Conservation (phyloP, 2,113 vertebrate genomes). For the Pelecanus crispus region DNA sequence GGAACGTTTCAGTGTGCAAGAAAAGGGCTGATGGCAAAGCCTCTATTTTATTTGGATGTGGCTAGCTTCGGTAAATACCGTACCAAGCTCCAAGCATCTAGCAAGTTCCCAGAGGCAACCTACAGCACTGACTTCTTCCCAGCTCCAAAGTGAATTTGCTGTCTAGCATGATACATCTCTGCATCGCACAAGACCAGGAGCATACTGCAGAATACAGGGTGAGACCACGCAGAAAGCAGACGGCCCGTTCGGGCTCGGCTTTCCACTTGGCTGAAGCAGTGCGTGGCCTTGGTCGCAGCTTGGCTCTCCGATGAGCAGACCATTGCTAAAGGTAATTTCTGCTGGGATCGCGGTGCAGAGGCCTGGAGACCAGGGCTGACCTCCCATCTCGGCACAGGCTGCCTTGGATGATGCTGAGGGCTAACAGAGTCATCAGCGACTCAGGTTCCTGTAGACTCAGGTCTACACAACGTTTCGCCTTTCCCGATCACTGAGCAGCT, state of each 20-base stretch:
- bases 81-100: not conserved
- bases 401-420: not conserved
- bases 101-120: not conserved
- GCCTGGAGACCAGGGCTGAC: not conserved
- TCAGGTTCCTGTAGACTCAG: not conserved
- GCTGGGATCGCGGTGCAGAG: not conserved
- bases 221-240: not conserved
- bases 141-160: not conserved
- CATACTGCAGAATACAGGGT: not conserved
- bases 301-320: accelerated
- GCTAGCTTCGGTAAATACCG: not conserved
- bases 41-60: not conserved
- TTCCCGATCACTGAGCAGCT: accelerated
- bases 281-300: not conserved
- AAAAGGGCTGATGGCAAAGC: not conserved
- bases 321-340: not conserved
- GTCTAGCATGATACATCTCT: not conserved
- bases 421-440: accelerated
- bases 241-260: accelerated
- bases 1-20: not conserved
- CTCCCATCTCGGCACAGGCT: not conserved
- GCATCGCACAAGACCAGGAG: not conserved
- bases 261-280: not conserved
- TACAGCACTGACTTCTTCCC: not conserved
- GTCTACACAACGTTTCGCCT: accelerated